Evolutionary conservation across 1,140 invertebrate genomes (phyloP), one percentile per base, ranked within the genome.

Genomic region (Drosophila takahashii): DNA sequence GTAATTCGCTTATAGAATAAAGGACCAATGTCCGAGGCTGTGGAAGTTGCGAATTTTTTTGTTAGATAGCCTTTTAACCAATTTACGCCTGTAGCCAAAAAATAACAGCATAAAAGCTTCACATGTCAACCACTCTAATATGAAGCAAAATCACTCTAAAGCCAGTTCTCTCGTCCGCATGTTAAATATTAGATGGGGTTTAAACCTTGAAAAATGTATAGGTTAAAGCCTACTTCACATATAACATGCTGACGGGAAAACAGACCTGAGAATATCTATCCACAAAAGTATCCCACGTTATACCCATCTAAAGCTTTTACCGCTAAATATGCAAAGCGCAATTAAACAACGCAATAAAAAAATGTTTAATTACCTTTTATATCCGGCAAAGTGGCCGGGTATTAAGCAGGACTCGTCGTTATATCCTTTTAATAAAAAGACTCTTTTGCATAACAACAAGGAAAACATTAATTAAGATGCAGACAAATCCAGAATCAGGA

Each of bases 391-490:
- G 71, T 76, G 79, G 58, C 48, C 41, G 3, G 56, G 50, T 42
- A 47, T 16, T 54, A 56, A 26, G 42, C 39, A 41, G 54, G 41
- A 44, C 47, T 57, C 32, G 9, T 39, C 42, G 71, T 41, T 52
- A 77, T 84, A 87, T 87, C 79, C 76, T 84, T 87, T 87, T 89
- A 86, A 86, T 86, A 81, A 77, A 56, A 44, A 50, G 66, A 45
- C 79, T 79, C 42, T 52, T 89, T 79, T 73, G 83, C 83, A 87
- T 87, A 89, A 83, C 70, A 79, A 81, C 79, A 77, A 73, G 77
- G 79, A 89, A 71, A 74, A 74, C 79, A 90, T 89, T 89, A 89
- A 89, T 89, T 89, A 89, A 83, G 81, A 89, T 77, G 73, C 79
- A 71, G 79, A 84, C 79, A 80, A 89, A 70, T 34, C 53, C 44